phyloP scores from a whole-genome alignment of 2,888 invertebrate genomes.

The Hydropsyche betteni region DNA sequence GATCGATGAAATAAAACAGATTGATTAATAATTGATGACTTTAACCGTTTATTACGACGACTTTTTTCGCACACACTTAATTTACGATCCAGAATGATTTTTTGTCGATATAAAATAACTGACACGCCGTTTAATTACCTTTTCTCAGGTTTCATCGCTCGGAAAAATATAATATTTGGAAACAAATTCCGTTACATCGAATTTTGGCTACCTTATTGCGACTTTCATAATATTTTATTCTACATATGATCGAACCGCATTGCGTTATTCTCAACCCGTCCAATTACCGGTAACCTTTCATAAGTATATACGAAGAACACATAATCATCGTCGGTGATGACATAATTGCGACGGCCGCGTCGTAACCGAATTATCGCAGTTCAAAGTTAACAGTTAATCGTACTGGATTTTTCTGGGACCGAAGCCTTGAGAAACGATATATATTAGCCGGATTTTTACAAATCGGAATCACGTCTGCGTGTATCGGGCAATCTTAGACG shows the following conservation, averaged over 20 bases:
- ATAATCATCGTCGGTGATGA: too few relatives aligned
- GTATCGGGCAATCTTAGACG: conserved; percentile 1
- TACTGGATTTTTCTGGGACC: conserved; percentile 7
- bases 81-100: neutral
- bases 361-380: neutral
- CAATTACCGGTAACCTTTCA: too few relatives aligned
- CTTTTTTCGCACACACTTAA: neutral
- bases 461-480: conserved; percentile 4
- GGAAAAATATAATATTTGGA: neutral
- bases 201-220: neutral
- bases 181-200: conserved; percentile 15
- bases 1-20: too few relatives aligned
- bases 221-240: too few relatives aligned
- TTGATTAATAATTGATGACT: too few relatives aligned
- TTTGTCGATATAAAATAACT: neutral
- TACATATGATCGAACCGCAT: too few relatives aligned
- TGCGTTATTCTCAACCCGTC: too few relatives aligned
- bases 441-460: neutral
- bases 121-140: conserved; percentile 1
- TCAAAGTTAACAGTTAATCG: conserved; percentile 7
- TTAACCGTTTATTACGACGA: neutral
- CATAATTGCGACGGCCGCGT: too few relatives aligned
- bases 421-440: conserved; percentile 8
- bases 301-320: too few relatives aligned
- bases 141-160: neutral